Evolutionary conservation across 35 echinoderm and acorn worm genomes (phyloP).

Genomic region (Strongylocentrotus purpuratus): DNA sequence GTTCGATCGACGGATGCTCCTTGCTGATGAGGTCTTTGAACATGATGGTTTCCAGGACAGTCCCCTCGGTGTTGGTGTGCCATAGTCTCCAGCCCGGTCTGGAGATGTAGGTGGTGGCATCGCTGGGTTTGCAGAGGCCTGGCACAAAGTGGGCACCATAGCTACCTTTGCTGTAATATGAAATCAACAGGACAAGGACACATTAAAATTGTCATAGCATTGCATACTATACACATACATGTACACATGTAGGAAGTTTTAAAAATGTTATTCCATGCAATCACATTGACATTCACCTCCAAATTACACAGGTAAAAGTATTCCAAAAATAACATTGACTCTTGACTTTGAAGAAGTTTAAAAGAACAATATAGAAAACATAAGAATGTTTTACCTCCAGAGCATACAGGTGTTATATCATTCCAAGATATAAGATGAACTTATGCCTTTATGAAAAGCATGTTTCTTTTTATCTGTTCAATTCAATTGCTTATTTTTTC

Average conservation of each 20-base stretch:
- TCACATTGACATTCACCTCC: too few relatives aligned
- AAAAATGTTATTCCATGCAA: not conserved
- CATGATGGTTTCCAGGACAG: conserved; percentile 75
- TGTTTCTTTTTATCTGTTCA: too few relatives aligned
- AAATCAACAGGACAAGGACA: not conserved
- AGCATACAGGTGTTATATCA: too few relatives aligned
- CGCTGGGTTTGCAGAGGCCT: conserved; percentile 76
- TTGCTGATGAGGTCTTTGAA: conserved; percentile 71
- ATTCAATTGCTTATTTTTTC: too few relatives aligned
- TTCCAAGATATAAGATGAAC: too few relatives aligned
- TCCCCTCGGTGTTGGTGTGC: conserved; percentile 68
- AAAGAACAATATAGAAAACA: too few relatives aligned
- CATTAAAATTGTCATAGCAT: not conserved
- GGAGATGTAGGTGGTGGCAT: conserved; percentile 72
- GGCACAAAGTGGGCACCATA: conserved; percentile 88
- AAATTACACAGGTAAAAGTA: too few relatives aligned
- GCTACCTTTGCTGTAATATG: conserved; percentile 64
- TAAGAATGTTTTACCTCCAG: too few relatives aligned
- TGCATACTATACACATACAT: not conserved
- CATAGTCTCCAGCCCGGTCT: conserved; percentile 86
- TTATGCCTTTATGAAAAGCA: too few relatives aligned
- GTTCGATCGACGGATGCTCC: conserved; percentile 54
- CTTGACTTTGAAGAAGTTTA: too few relatives aligned
- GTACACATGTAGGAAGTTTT: not conserved
- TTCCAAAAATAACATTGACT: too few relatives aligned